Conservation (phyloP, 2,797 vertebrate genomes). For the Gila robusta region DNA sequence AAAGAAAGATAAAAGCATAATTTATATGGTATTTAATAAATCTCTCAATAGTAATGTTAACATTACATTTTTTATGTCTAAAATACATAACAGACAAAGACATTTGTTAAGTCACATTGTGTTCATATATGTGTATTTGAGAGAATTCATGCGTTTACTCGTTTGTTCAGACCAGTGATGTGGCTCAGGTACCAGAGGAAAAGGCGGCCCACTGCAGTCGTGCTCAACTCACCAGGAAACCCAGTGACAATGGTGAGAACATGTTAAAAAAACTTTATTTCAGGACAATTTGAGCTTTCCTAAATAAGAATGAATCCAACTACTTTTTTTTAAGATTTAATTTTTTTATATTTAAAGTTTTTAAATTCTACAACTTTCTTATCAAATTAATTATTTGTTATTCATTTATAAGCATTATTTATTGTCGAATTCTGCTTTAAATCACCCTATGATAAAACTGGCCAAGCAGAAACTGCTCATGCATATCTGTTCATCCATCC, state of each 20-base stretch:
- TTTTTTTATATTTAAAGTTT: too few relatives aligned
- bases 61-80: neutral
- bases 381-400: neutral
- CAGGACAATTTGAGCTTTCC: neutral
- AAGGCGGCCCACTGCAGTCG: conserved; percentile 79
- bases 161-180: conserved; percentile 85
- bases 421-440: neutral
- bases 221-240: conserved; percentile 84
- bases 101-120: conserved; percentile 5
- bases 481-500: neutral
- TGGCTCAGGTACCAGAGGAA: conserved; percentile 93
- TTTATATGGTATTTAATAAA: neutral
- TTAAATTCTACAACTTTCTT: neutral
- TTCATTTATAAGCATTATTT: neutral
- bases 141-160: conserved; percentile 24
- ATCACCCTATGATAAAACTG: conserved; percentile 1
- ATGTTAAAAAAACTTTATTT: neutral
- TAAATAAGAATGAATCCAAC: neutral
- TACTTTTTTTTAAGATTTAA: neutral
- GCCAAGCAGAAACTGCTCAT: neutral
- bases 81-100: conserved; percentile 6
- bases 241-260: conserved; percentile 90
- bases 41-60: conserved; percentile 7
- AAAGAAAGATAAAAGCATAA: neutral
- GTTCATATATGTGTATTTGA: conserved; percentile 23